Base-by-base conservation (phyloP, 2,113 vertebrate species). In the Puffinus mauretanicus region DNA sequence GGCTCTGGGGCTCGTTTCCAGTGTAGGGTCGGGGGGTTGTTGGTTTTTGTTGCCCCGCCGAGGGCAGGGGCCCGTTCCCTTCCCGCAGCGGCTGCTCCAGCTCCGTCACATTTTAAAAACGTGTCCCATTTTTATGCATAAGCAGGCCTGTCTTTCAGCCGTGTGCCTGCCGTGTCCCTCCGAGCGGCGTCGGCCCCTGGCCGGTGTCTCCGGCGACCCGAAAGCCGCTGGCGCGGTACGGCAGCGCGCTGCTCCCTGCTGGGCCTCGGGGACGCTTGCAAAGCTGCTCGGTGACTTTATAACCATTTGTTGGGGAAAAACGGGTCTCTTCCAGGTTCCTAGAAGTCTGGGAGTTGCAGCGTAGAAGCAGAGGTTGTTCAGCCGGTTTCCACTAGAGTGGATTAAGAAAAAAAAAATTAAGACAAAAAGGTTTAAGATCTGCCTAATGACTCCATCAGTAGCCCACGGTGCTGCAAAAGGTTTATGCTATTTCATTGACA, bases 271-370 rank as follows among this genome's bases (percentile, higher is more conserved):
- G 40, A 57, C 40, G 1, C 58, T 32, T 7, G 17, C 58, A 8
- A 5, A 21, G 1, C 57, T 9, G 22, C 16, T 17, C 6, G 11
- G 36, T 27, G 42, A 3, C 51, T 27, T 22, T 2, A 0, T 21
- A 24, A 11, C 20, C 6, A 4, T 40, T 52, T 32, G 1, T 4
- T 25, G 52, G 26, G n/a, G 16, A 20, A 47, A 47, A 13, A 10
- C 4, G 16, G 11, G 40, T 7, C 24, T 57, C 4, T 15, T 19
- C 36, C 47, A 11, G 13, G 8, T 42, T 64, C 30, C 70, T 42
- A 5, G 30, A 8, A 34, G 29, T 6, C 40, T 27, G n/a, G 90
- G 49, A 52, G 44, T 5, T 40, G 40, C 34, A 18, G 82, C 10
- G 0, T 26, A 26, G 42, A 30, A 29, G 64, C 42, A 46, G 44